Evolutionary conservation across 2,888 invertebrate genomes (phyloP), one percentile per base, ranked within the genome.

Genomic region (Thecocarcelia acutangulata): DNA sequence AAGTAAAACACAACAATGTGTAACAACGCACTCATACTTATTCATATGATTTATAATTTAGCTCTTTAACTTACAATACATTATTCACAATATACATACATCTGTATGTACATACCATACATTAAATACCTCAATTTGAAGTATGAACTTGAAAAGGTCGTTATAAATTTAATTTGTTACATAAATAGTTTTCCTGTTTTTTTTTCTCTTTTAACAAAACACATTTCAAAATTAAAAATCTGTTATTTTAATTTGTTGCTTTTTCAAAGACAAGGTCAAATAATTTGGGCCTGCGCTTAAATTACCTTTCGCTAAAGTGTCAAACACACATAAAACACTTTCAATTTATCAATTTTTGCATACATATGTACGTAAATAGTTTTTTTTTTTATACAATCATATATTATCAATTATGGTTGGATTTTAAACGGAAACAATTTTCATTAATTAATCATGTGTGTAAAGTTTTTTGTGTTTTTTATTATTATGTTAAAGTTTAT

Each of bases 241-340:
- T 17, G 13, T 42, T 63, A 0, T 37, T 37, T 54, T 13, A 17
- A 17, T 64, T 56, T 37, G 40, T 54, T 37, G 24, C 24, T 19
- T 37, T 17, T 17, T 17, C 46, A 56, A 42, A 59, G 42, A 17
- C 77, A 70, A 77, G 77, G 77, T 21, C 69, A 56, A 42, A 54
- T 50, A 28, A 6, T 40, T 54, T 24, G 17, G 48, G 58, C 42
- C 50, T 50, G 50, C 4, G 15, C 46, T 42, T 40, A 48, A 48
- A 56, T 13, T 58, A 48, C 74, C 82, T 82, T 82, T 82, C 82
- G 59, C 82, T 74, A 19, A 59, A 59, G 59, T 78, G 78, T 82
- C 78, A 73, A 37, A 74, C 11, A 42, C 21, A 9, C n/a, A n/a
- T 44, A 42, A 59, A 15, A 33, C 15, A 33, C 58, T 70, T 76